These are phyloP conservation scores for Tribolium castaneum DNA, from an alignment of 1,140 invertebrate genomes.

Conservation along the genomic window DNA sequence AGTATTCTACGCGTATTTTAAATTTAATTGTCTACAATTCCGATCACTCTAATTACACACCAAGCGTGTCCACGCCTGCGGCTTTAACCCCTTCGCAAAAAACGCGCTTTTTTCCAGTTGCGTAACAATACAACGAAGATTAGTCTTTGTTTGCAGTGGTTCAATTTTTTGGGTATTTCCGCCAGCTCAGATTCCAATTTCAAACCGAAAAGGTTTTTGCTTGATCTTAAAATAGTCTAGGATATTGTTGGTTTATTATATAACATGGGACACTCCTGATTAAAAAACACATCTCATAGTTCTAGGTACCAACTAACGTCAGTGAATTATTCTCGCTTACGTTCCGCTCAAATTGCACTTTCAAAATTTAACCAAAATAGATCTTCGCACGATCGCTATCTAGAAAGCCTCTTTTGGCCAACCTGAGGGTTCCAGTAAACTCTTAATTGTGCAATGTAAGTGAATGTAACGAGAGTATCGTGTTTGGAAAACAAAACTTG, in stretches of 20 bases:
- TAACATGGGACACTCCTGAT: constrained; percentile 16
- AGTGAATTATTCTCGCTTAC: constrained; percentile 22
- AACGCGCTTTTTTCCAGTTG: neutral
- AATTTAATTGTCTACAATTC: constrained; percentile 17
- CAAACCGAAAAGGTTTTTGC: constrained; percentile 1
- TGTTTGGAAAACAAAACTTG: constrained; percentile 16
- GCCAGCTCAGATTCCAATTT: constrained; percentile 3
- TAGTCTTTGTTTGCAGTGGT: constrained; percentile 7
- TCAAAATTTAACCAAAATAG: neutral
- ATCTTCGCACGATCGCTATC: neutral
- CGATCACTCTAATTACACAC: neutral
- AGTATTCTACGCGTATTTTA: constrained; percentile 26
- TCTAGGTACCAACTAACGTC: constrained; percentile 17
- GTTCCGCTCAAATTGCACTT: neutral
- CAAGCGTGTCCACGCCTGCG: neutral
- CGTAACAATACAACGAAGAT: neutral
- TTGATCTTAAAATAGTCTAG: constrained; percentile 5
- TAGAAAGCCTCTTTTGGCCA: neutral
- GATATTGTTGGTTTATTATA: neutral
- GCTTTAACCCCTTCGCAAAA: constrained; percentile 4
- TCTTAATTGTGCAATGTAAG: neutral
- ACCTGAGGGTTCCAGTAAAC: neutral
- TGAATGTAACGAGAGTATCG: neutral
- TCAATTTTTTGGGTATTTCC: constrained; percentile 29
- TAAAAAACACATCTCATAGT: neutral